Conservation (phyloP, 2,888 invertebrate species). For the Pyrochroa serraticornis region DNA sequence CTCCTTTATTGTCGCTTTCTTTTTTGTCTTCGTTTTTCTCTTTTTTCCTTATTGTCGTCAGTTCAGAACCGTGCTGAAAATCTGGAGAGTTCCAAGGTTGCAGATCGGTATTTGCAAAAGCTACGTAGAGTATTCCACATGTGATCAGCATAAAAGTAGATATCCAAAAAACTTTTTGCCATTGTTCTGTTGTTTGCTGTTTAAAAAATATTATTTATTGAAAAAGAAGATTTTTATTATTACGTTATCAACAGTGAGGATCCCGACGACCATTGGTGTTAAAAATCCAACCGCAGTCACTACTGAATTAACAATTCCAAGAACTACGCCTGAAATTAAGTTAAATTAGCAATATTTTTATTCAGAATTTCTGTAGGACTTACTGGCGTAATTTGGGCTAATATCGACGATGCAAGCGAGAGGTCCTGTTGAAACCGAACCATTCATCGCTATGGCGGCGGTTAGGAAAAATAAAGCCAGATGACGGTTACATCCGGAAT, state of each 20-base stretch:
- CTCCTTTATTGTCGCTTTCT: conserved; percentile 7
- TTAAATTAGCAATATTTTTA: conserved; percentile 5
- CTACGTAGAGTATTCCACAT: conserved; percentile 61
- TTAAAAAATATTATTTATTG: conserved; percentile 19
- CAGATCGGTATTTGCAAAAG: conserved; percentile 64
- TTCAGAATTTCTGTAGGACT: conserved; percentile 38
- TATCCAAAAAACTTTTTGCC: conserved; percentile 67
- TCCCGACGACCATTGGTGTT: conserved; percentile 67
- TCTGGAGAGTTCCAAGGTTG: conserved; percentile 65
- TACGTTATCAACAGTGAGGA: conserved; percentile 68
- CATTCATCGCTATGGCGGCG: conserved; percentile 68
- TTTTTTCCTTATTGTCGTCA: conserved; percentile 33
- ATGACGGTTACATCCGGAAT: conserved; percentile 66
- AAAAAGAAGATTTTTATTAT: conserved; percentile 46
- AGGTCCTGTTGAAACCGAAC: conserved; percentile 71
- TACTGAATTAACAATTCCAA: conserved; percentile 68
- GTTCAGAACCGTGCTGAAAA: conserved; percentile 25
- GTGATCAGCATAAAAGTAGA: conserved; percentile 60
- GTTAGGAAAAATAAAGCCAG: conserved; percentile 67
- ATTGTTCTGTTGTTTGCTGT: conserved; percentile 66
- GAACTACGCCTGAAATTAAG: conserved; percentile 60
- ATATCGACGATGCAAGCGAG: conserved; percentile 71
- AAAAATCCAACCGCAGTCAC: conserved; percentile 66
- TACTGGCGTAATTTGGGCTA: conserved; percentile 67
- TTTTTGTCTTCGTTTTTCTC: conserved; percentile 32